Base-by-base conservation (phyloP, 1,140 invertebrate species). In the Araneus ventricosus region DNA sequence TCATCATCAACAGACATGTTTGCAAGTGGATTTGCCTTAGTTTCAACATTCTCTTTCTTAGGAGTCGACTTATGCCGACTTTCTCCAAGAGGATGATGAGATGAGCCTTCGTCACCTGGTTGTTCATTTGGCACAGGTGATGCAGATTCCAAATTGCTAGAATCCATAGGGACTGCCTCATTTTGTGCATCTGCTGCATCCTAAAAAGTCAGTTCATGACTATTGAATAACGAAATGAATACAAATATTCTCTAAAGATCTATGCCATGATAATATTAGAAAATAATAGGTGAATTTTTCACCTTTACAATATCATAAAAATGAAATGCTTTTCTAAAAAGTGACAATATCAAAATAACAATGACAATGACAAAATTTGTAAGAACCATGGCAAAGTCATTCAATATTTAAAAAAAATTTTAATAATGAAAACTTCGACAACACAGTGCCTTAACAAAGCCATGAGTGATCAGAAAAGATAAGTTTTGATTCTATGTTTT, bases 1-100 rank as follows among this genome's bases (percentile, higher is more conserved):
- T 90, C 88, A 90, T 90, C 88, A 30, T 90, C 88, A 1, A 41
- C 0, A 14, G 80, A 82, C 20, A 22, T 30, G 34, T 75, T 75
- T 75, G 30, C 3, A 17, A 52, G 10, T 14, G 45, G 10, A 4
- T 75, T 27, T 22, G 10, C 70, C 4, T 75, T 34, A 34, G 70
- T 20, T 22, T 17, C 27, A 34, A 7, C 70, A 5, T 14, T 34
- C 17, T 75, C 70, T 20, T 34, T 75, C 34, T 20, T 75, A 75
- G 30, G 70, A 22, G 70, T 22, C 37, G 70, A 37, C 14, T 10
- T 75, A 75, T 20, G 30, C 30, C 17, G 30, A 75, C 20, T n/a
- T 70, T 14, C 63, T 70, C 63, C 70, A 20, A 75, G 0, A 75
- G 70, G 20, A 34, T 5, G n/a, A 70, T 75, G 70, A 37, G 70